Evolutionary conservation across 37 sponge, comb jelly and placozoan genomes (phyloP).

Genomic region (Bolinopsis microptera): DNA sequence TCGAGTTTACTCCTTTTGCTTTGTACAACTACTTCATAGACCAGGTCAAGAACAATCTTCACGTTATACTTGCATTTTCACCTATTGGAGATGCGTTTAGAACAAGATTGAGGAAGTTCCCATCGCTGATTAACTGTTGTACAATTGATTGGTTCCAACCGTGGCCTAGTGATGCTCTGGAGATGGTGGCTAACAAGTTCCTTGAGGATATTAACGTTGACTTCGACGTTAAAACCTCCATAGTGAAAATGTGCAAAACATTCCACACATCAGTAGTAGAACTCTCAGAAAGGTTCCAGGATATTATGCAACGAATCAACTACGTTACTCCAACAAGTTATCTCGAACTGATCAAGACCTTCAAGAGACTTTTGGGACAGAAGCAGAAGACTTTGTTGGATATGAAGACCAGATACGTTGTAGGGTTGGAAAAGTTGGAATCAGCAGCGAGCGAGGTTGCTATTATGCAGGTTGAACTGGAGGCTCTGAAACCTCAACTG

Average conservation of each 20-base stretch:
- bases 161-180: slow-evolving; percentile 97
- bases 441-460: slow-evolving; percentile 92
- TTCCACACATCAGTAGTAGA: slow-evolving; percentile 81
- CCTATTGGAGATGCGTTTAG: slow-evolving; percentile 98
- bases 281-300: slow-evolving; percentile 75
- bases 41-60: slow-evolving; percentile 89
- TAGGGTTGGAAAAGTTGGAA: slow-evolving; percentile 90
- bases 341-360: slow-evolving; percentile 94
- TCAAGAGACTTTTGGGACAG: slow-evolving; percentile 78
- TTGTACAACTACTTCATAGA: slow-evolving; percentile 98
- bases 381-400: slow-evolving; percentile 80
- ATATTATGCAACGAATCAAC: slow-evolving; percentile 86
- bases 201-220: slow-evolving; percentile 92
- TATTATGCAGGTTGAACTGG: slow-evolving; percentile 92
- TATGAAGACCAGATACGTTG: slow-evolving; percentile 80
- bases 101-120: slow-evolving; percentile 92
- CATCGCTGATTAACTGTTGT: slow-evolving; percentile 98
- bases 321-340: slow-evolving; percentile 98
- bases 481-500: slow-evolving; percentile 91
- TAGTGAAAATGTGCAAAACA: slow-evolving; percentile 93
- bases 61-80: slow-evolving; percentile 91
- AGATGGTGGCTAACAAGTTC: slow-evolving; percentile 99
- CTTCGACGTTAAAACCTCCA: slow-evolving; percentile 72
- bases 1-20: slow-evolving; percentile 90
- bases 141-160: slow-evolving; percentile 99